Conservation (phyloP, 92 coral and sea anemone species). For the Diadumene lineata region DNA sequence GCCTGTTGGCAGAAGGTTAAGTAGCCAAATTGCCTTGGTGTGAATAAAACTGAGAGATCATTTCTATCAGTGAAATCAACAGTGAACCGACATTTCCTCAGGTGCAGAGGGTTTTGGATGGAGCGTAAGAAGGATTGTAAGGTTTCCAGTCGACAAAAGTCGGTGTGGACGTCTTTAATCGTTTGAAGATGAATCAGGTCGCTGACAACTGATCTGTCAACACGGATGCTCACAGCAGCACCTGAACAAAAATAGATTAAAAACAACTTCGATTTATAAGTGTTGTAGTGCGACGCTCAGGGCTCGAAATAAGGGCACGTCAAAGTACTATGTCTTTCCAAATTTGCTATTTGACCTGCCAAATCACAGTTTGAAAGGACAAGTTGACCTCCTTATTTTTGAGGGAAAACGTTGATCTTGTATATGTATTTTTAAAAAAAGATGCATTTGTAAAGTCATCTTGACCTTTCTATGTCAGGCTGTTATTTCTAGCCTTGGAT, state of each 20-base stretch:
- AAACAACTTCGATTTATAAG: too few relatives aligned
- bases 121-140: conserved; percentile 44
- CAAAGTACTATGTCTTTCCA: too few relatives aligned
- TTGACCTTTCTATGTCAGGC: too few relatives aligned
- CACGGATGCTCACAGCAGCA: conserved; percentile 69
- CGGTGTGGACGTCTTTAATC: conserved; percentile 34
- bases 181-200: conserved; percentile 50
- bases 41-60: conserved; percentile 64
- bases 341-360: too few relatives aligned
- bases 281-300: too few relatives aligned
- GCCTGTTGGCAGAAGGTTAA: conserved; percentile 53
- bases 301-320: too few relatives aligned
- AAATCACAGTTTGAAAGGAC: too few relatives aligned
- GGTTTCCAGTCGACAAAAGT: conserved; percentile 46
- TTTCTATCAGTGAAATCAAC: conserved; percentile 74
- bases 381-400: too few relatives aligned
- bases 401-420: too few relatives aligned
- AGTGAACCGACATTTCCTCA: conserved; percentile 60
- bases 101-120: conserved; percentile 39
- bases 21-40: conserved; percentile 48
- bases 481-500: too few relatives aligned
- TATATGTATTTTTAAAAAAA: too few relatives aligned
- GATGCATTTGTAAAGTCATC: too few relatives aligned
- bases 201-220: conserved; percentile 57
- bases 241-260: conserved; percentile 55